Evolutionary conservation across 2,797 vertebrate genomes (phyloP).

Genomic region (Chrysocyon brachyurus): DNA sequence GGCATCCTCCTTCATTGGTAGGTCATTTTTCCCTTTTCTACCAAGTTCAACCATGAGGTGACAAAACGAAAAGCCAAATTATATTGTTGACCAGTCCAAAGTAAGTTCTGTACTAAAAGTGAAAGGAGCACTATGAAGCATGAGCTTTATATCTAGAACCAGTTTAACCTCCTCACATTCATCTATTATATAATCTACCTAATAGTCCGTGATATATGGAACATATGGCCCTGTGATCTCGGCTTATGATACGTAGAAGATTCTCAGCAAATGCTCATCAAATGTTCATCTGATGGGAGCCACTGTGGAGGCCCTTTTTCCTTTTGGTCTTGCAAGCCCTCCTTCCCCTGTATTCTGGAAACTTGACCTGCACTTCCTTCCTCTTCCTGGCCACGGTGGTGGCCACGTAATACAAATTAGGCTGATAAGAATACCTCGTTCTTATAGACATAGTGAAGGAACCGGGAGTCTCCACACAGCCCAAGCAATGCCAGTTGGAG

Average conservation of each 20-base stretch:
- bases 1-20: neutral
- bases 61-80: neutral
- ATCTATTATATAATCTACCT: neutral
- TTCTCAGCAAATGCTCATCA: neutral
- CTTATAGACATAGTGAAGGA: fast-evolving
- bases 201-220: fast-evolving
- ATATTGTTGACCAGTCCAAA: neutral
- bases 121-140: neutral
- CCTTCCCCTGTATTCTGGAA: neutral
- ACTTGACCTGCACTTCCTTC: too few relatives aligned
- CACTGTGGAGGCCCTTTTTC: neutral
- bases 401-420: neutral
- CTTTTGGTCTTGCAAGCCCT: neutral
- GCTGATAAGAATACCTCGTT: fast-evolving
- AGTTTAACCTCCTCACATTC: fast-evolving
- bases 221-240: fast-evolving
- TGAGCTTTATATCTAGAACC: neutral
- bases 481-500: neutral
- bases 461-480: too few relatives aligned
- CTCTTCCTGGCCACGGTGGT: fast-evolving
- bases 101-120: neutral
- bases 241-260: too few relatives aligned
- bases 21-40: neutral
- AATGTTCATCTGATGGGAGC: neutral
- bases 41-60: neutral